phyloP scores from a whole-genome alignment of 2,113 vertebrate species.

The Gopherus flavomarginatus region DNA sequence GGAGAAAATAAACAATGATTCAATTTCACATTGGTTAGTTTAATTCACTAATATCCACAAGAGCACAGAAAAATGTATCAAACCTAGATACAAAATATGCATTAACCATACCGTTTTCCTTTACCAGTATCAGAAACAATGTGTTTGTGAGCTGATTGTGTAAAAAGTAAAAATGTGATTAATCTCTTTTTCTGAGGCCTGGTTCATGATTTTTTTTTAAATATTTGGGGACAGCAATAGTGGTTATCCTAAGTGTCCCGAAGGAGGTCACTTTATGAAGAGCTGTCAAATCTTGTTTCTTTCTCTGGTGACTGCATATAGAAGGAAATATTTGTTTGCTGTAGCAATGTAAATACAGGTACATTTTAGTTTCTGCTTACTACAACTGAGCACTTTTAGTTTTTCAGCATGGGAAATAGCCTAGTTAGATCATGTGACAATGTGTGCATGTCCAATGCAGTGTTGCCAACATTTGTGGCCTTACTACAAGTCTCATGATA shows the following conservation, averaged over 20 bases:
- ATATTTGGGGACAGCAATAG: neutral
- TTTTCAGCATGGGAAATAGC: neutral
- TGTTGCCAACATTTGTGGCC: constrained; percentile 38
- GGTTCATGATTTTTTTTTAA: neutral
- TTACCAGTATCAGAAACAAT: neutral
- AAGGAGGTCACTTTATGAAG: neutral
- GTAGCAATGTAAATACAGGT: neutral
- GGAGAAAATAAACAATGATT: neutral
- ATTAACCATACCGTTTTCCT: neutral
- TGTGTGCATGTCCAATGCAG: constrained; percentile 47
- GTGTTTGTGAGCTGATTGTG: no score
- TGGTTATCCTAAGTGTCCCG: neutral
- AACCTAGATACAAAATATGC: neutral
- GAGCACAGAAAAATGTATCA: neutral
- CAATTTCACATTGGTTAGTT: neutral
- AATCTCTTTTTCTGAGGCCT: neutral
- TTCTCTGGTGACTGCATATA: neutral
- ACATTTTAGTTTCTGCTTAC: constrained; percentile 43
- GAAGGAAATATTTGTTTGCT: neutral
- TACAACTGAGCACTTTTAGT: constrained; percentile 43
- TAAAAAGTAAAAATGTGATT: no score
- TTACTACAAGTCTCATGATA: constrained; percentile 31
- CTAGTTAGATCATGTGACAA: constrained; percentile 43
- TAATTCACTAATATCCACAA: neutral
- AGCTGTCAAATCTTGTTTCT: neutral